phyloP scores from a whole-genome alignment of 2,113 vertebrate species.

The Microcebus griseorufus region DNA sequence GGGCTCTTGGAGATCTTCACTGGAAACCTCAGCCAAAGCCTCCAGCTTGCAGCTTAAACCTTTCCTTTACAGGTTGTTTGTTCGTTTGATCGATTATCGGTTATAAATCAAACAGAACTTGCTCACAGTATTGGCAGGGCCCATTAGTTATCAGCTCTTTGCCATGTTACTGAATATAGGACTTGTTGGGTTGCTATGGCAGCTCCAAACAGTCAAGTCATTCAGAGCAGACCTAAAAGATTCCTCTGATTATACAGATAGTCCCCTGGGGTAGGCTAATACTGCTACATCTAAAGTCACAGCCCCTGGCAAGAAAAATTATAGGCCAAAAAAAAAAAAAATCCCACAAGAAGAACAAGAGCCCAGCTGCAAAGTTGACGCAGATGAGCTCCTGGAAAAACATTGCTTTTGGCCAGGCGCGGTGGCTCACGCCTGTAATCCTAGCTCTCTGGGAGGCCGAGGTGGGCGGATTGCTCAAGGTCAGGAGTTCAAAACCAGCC shows the following conservation, averaged over 20 bases:
- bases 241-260: background rate
- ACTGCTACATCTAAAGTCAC: background rate
- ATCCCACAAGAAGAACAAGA: background rate
- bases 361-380: background rate
- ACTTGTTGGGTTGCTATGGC: background rate
- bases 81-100: background rate
- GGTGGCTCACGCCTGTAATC: too few relatives aligned
- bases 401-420: too few relatives aligned
- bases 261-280: background rate
- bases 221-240: background rate
- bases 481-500: too few relatives aligned
- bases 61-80: background rate
- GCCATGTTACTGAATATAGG: background rate
- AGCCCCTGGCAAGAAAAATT: constrained; percentile 3
- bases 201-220: background rate
- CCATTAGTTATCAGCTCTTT: background rate
- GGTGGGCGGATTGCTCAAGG: too few relatives aligned
- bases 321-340: background rate
- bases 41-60: background rate
- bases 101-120: constrained; percentile 16
- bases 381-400: background rate
- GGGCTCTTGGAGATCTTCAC: background rate
- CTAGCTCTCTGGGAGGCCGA: too few relatives aligned
- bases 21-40: background rate
- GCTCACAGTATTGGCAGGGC: background rate